Base-by-base conservation (phyloP, 35 echinoderm and acorn worm species). In the Hemicentrotus pulcherrimus region DNA sequence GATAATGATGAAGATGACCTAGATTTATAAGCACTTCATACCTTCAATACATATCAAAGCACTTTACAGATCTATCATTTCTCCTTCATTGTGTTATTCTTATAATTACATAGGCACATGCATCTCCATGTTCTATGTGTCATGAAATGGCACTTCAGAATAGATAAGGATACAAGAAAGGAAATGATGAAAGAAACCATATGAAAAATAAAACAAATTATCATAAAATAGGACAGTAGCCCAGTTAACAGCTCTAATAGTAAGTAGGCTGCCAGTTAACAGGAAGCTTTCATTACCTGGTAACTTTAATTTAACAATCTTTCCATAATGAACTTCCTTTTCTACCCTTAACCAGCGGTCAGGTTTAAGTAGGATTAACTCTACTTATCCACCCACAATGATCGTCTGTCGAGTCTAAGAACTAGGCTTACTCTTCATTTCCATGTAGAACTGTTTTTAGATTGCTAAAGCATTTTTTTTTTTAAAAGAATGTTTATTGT, bases 301-400 rank as follows among this genome's bases (percentile, higher is more conserved):
- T 41, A 41, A 71, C 61, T 71, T 12, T 71, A 71, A 71, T 71
- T 28, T 71, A 71, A 19, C 61, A 71, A 19, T 28, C 61, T 71
- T 15, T 71, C 22, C 22, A 78, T 78, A n/a, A 78, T 7, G 24
- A n/a, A 78, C 65, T 78, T 78, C 65, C 65, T 78, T n/a, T 1
- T 24, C 7, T 78, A 78, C 65, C 65, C 65, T 8, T n/a, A 78
- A 78, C 19, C 65, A 78, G 2, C 22, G 22, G 65, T n/a, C 65
- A 78, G 65, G 65, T 78, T 78, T 78, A 78, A 78, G 65, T n/a
- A 78, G 65, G 19, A 78, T 78, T 78, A 78, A 78, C 65, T 78
- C 65, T 28, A 4, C 65, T 28, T 22, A 78, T 22, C 65, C 65
- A 78, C 0, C 65, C 24, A n/a, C 65, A 78, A 78, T 78, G 19